Base-by-base conservation (phyloP, 1,140 invertebrate genomes). In the Carposina sasakii region DNA sequence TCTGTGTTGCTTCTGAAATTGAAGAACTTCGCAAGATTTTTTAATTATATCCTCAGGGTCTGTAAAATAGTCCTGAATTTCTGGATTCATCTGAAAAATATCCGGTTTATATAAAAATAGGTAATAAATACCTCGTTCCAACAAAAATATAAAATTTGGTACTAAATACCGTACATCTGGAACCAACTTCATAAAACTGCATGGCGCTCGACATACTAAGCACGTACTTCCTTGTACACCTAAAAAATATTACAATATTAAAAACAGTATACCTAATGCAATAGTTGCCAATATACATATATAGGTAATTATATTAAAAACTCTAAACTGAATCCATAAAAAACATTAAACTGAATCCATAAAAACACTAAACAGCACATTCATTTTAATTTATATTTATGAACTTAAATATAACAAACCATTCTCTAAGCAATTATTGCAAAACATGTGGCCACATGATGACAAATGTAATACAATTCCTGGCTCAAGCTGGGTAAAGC, bases 361-460 rank as follows among this genome's bases (percentile, higher is more conserved):
- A n/a, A n/a, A n/a, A n/a, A n/a, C n/a, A n/a, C n/a, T n/a, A n/a
- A n/a, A n/a, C n/a, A n/a, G n/a, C n/a, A n/a, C n/a, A n/a, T n/a
- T n/a, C n/a, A n/a, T n/a, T n/a, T n/a, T n/a, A n/a, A n/a, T n/a
- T n/a, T n/a, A n/a, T n/a, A n/a, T n/a, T n/a, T n/a, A n/a, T n/a
- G n/a, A n/a, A n/a, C n/a, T n/a, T n/a, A n/a, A n/a, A n/a, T n/a
- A n/a, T 15, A 37, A 75, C 63, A 41, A 33, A 82, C 81, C 72
- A 62, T 72, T 71, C 45, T 71, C 67, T 41, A 79, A 59, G 42
- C 85, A 86, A 47, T 72, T 73, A 57, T 71, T 76, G 57, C 85
- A 86, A 73, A 79, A 86, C 75, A 85, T 86, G 59, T 85, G 85
- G 57, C 85, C 83, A 66, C 82, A 86, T 71, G 79, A 81, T 69